phyloP scores from a whole-genome alignment of 1,140 invertebrate genomes.

The Potamilus streckersoni region DNA sequence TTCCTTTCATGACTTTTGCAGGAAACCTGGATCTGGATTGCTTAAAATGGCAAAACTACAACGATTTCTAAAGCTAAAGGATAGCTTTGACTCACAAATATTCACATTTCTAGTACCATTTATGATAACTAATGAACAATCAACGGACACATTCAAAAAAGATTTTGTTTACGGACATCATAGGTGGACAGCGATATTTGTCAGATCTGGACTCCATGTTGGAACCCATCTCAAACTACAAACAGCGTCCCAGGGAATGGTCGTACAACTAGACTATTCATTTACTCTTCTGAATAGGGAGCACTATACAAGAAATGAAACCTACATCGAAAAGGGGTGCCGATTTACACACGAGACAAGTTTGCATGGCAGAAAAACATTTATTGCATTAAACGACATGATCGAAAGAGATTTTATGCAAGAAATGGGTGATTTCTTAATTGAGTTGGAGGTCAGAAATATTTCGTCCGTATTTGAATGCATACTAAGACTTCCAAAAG shows the following conservation, averaged over 20 bases:
- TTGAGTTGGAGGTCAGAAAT: slow-evolving; percentile 84
- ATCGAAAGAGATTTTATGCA: slow-evolving; percentile 83
- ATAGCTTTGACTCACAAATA: slow-evolving; percentile 85
- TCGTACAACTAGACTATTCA: slow-evolving; percentile 79
- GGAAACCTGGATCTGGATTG: no score
- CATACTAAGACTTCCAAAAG: slow-evolving; percentile 61
- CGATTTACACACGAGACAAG: slow-evolving; percentile 80
- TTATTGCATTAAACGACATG: slow-evolving; percentile 83
- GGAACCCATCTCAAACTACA: slow-evolving; percentile 86
- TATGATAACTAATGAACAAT: slow-evolving; percentile 43
- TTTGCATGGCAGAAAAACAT: slow-evolving; percentile 82
- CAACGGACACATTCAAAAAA: slow-evolving; percentile 51
- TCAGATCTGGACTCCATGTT: slow-evolving; percentile 81
- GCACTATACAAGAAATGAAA: slow-evolving; percentile 80
- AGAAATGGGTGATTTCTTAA: slow-evolving; percentile 84
- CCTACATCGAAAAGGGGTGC: slow-evolving; percentile 79
- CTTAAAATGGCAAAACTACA: slow-evolving; percentile 82
- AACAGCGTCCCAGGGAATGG: slow-evolving; percentile 78
- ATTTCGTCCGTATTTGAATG: slow-evolving; percentile 82
- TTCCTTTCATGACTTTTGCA: no score
- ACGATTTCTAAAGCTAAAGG: slow-evolving; percentile 85
- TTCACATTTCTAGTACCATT: slow-evolving; percentile 62
- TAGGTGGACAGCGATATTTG: slow-evolving; percentile 86
- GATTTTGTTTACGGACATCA: slow-evolving; percentile 89
- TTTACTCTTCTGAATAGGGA: slow-evolving; percentile 87